These are phyloP conservation scores for Machaerirhynchus nigripectus DNA, from an alignment of 2,113 vertebrate species.

Conservation along the genomic window DNA sequence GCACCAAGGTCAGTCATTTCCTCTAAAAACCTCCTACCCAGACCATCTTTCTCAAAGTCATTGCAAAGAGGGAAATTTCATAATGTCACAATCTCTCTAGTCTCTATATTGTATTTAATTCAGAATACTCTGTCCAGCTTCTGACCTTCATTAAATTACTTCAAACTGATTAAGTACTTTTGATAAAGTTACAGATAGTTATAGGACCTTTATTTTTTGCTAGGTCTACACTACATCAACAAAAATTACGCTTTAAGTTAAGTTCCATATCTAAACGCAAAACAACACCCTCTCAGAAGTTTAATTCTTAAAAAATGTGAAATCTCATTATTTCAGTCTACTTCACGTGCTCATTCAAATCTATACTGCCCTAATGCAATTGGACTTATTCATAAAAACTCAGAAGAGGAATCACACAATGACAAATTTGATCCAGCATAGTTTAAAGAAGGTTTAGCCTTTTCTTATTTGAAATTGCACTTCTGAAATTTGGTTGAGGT, in stretches of 20 bases:
- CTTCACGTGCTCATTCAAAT: background rate
- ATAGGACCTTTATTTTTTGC: background rate
- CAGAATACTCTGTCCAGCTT: background rate
- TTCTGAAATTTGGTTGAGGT: background rate
- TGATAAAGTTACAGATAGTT: background rate
- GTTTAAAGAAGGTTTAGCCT: background rate
- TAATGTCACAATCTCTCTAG: background rate
- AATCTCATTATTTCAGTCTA: background rate
- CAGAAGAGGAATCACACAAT: background rate
- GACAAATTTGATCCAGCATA: background rate
- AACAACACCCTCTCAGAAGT: background rate
- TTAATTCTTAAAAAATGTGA: background rate
- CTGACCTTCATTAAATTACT: background rate
- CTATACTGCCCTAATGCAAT: background rate
- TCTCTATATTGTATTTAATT: background rate
- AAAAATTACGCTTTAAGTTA: background rate
- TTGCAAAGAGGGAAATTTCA: background rate
- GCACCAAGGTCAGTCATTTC: background rate
- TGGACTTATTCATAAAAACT: background rate
- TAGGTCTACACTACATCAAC: background rate
- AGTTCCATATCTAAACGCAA: background rate
- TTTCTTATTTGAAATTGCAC: background rate
- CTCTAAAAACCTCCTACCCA: background rate
- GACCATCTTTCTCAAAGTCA: background rate
- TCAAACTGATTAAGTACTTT: background rate